Percentiles rank a stretch among this genome's conserved stretches.
Evolutionary conservation across 2,113 vertebrate genomes (phyloP).

Genomic region (Paradisaea rubra): DNA sequence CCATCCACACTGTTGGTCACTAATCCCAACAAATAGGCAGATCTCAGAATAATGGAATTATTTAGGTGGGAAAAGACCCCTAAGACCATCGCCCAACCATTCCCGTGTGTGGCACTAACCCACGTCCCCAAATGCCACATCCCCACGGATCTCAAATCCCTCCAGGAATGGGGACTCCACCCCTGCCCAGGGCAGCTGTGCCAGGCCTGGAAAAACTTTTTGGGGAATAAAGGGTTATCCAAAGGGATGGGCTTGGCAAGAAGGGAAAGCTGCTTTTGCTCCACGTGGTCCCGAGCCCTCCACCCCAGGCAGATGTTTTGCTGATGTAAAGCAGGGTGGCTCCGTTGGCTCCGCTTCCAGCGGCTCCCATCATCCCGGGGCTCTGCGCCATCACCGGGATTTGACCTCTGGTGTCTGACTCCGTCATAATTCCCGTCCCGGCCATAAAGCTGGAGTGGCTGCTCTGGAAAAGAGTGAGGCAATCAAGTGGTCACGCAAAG

Average conservation of each 20-base stretch:
- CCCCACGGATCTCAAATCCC: background rate
- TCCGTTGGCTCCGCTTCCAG: background rate
- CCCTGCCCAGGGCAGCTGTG: background rate
- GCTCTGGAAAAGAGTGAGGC: background rate
- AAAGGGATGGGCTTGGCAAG: fast-evolving
- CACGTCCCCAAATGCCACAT: background rate
- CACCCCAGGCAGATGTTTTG: background rate
- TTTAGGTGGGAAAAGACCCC: background rate
- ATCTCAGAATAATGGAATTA: background rate
- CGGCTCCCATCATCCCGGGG: background rate
- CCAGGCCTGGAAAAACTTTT: background rate
- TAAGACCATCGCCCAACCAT: background rate
- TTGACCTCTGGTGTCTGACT: background rate
- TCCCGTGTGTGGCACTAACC: background rate
- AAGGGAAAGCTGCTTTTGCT: background rate
- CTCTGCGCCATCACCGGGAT: background rate
- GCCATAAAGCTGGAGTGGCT: background rate
- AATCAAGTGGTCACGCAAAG: fast-evolving
- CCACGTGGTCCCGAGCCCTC: background rate
- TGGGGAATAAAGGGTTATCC: background rate
- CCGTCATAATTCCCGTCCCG: background rate
- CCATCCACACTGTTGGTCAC: background rate
- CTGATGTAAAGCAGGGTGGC: background rate
- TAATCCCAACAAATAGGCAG: background rate
- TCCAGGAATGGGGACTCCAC: background rate